Evolutionary conservation across 2,113 vertebrate species (phyloP).

Genomic region (Amia ocellicauda): DNA sequence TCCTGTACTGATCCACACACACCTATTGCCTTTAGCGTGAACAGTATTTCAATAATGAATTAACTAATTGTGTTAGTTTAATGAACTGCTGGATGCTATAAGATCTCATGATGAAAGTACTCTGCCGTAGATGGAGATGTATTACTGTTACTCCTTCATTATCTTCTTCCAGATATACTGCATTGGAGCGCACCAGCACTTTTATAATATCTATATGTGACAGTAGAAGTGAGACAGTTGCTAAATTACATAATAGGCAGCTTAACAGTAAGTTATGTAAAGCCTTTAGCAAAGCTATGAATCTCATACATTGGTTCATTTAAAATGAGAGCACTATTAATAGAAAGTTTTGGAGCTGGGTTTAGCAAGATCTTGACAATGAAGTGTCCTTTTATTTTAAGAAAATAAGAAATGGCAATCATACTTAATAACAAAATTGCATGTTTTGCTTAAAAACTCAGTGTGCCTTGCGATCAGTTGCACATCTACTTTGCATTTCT

Average conservation of each 20-base stretch:
- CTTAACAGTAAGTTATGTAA: conserved; percentile 71
- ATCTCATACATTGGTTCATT: conserved; percentile 61
- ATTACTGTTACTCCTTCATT: conserved; percentile 58
- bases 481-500: no score
- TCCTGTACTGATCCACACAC: conserved; percentile 8
- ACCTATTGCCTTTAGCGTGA: conserved; percentile 18
- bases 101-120: conserved; percentile 57
- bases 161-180: conserved; percentile 58
- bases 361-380: conserved; percentile 47
- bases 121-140: conserved; percentile 59
- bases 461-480: no score
- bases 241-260: conserved; percentile 73
- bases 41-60: conserved; percentile 44
- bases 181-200: conserved; percentile 45
- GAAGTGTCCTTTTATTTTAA: conserved; percentile 32
- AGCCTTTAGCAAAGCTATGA: conserved; percentile 64
- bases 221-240: conserved; percentile 57
- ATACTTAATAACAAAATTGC: no score
- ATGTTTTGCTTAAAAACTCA: no score
- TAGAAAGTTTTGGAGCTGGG: conserved; percentile 64
- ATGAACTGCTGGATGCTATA: conserved; percentile 64
- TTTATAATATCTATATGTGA: conserved; percentile 51
- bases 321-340: conserved; percentile 67
- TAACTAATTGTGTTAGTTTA: conserved; percentile 59
- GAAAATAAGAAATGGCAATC: no score